A percentile compares a stretch with the other conserved stretches of the same genome.
phyloP scores from a whole-genome alignment of 2,888 invertebrate species.

The Oxycera nigricornis region DNA sequence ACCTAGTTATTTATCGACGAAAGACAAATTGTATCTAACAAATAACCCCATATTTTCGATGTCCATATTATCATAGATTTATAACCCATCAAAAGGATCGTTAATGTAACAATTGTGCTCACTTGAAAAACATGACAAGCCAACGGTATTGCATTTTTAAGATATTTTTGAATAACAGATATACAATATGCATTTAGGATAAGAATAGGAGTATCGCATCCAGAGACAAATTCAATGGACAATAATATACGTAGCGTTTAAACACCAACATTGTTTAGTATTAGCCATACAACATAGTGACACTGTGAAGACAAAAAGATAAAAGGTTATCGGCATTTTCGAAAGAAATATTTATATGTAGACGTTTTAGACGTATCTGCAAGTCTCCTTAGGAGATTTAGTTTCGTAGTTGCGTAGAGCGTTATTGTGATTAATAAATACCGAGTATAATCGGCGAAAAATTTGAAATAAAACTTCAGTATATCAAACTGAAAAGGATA shows the following conservation, averaged over 20 bases:
- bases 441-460: neutral
- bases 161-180: neutral
- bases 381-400: conserved; percentile 33
- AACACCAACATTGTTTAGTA: conserved; percentile 16
- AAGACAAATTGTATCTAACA: neutral
- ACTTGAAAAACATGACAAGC: neutral
- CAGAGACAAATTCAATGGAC: conserved; percentile 24
- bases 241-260: neutral
- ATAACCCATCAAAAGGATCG: neutral
- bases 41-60: neutral
- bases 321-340: neutral
- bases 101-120: neutral
- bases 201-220: neutral
- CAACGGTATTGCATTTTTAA: neutral
- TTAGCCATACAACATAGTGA: neutral
- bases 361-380: conserved; percentile 27
- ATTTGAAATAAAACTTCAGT: too few relatives aligned
- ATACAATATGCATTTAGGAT: neutral
- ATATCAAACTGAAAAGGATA: too few relatives aligned
- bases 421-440: conserved; percentile 11
- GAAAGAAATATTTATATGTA: neutral
- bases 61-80: neutral
- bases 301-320: neutral
- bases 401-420: neutral
- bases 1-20: neutral